Percentiles rank a stretch among this genome's conserved stretches.
Conservation (phyloP, 1,140 invertebrate species). For the Eupristina koningsbergeri region DNA sequence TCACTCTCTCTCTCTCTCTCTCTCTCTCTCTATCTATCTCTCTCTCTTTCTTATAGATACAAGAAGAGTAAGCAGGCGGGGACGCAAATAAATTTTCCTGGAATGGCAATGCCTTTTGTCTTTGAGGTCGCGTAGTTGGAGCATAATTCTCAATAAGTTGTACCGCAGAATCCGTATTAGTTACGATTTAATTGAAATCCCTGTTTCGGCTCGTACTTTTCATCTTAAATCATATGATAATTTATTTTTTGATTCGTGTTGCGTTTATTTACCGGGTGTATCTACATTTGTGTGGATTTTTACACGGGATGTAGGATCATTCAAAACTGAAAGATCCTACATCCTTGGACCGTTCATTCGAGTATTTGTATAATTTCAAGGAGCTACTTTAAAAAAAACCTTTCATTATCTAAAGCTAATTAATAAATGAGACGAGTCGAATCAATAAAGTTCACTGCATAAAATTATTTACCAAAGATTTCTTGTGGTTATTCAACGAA, state of each 20-base stretch:
- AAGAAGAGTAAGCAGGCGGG: conserved; percentile 44
- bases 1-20: no score
- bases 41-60: no score
- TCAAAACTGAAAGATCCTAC: no score
- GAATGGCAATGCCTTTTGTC: conserved; percentile 68
- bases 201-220: not conserved
- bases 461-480: conserved; percentile 45
- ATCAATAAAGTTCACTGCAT: no score
- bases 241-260: not conserved
- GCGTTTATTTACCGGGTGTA: not conserved
- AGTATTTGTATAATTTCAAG: no score
- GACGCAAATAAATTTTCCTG: conserved; percentile 66
- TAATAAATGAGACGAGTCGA: no score
- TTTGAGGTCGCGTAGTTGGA: conserved; percentile 66
- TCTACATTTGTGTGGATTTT: no score
- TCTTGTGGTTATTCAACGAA: not conserved
- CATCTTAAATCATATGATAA: not conserved
- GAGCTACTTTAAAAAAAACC: no score
- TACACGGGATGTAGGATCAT: no score
- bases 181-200: conserved; percentile 64
- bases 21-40: not conserved
- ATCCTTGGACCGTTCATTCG: no score
- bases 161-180: conserved; percentile 65
- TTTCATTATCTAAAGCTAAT: no score
- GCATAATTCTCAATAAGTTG: conserved; percentile 66